phyloP scores from a whole-genome alignment of 1,140 invertebrate species.

The Heliconius hewitsoni region DNA sequence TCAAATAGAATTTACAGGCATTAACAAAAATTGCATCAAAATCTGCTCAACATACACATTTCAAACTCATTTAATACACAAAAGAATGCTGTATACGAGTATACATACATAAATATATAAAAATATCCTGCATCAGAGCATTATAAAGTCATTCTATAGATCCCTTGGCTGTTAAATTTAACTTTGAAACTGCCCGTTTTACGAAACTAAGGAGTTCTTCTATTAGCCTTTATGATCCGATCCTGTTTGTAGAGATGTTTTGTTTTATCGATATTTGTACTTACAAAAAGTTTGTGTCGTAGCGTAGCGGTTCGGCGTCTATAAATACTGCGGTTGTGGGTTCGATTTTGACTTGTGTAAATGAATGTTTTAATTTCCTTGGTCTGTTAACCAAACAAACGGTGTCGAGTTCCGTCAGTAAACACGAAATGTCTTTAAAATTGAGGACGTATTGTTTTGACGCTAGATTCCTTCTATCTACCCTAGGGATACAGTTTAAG shows the following conservation, averaged over 20 bases:
- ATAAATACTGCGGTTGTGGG: too few relatives aligned
- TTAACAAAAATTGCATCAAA: too few relatives aligned
- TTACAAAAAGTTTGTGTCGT: neutral
- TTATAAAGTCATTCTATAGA: constrained; percentile 11
- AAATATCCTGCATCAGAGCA: neutral
- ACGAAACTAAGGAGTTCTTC: constrained; percentile 1
- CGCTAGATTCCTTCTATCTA: too few relatives aligned
- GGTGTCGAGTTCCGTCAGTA: too few relatives aligned
- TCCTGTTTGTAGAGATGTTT: neutral
- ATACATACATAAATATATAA: neutral
- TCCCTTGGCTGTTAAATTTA: constrained; percentile 12
- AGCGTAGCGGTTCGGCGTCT: too few relatives aligned
- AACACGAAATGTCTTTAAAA: too few relatives aligned
- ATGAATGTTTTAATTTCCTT: too few relatives aligned
- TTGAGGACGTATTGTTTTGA: too few relatives aligned
- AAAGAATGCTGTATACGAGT: neutral
- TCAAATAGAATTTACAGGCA: too few relatives aligned
- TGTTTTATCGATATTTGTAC: neutral
- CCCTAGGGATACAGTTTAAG: too few relatives aligned
- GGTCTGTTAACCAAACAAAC: too few relatives aligned
- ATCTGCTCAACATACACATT: neutral
- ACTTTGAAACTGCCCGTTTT: constrained; percentile 7
- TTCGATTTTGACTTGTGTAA: too few relatives aligned
- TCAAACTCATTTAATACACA: neutral
- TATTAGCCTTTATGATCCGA: neutral